A percentile compares a stretch with the other conserved stretches of the same genome.
phyloP scores from a whole-genome alignment of 1,140 invertebrate genomes.

The Cotesia vestalis region DNA sequence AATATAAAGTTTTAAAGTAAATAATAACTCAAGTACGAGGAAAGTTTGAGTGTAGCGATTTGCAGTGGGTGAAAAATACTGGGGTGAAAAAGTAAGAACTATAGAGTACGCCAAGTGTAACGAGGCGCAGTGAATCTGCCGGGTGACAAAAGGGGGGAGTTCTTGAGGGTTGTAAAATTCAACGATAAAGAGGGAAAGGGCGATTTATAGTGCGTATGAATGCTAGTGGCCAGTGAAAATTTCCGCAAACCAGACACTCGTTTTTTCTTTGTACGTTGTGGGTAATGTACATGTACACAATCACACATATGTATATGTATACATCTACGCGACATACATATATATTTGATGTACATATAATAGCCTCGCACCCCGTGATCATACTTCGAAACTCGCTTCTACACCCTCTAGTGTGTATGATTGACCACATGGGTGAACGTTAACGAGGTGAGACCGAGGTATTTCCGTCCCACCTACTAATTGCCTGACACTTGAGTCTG shows the following conservation, averaged over 20 bases:
- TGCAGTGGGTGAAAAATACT: constrained; percentile 8
- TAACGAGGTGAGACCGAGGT: constrained; percentile 37
- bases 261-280: background rate
- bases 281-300: background rate
- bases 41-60: constrained; percentile 12
- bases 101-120: constrained; percentile 8
- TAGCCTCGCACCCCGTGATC: background rate
- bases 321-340: background rate
- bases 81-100: background rate
- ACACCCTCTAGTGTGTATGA: constrained; percentile 16
- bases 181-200: background rate
- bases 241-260: background rate
- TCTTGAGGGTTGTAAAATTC: constrained; percentile 18
- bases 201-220: background rate
- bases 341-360: background rate
- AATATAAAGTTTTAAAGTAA: background rate
- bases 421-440: constrained; percentile 22
- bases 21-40: background rate
- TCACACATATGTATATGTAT: background rate
- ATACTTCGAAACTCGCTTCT: background rate
- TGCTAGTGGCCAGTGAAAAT: constrained; percentile 19
- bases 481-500: constrained; percentile 24
- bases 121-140: constrained; percentile 11
- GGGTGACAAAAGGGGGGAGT: constrained; percentile 3
- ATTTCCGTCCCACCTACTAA: constrained; percentile 34